phyloP scores from a whole-genome alignment of 2,797 vertebrate species.

The Periparus ater region DNA sequence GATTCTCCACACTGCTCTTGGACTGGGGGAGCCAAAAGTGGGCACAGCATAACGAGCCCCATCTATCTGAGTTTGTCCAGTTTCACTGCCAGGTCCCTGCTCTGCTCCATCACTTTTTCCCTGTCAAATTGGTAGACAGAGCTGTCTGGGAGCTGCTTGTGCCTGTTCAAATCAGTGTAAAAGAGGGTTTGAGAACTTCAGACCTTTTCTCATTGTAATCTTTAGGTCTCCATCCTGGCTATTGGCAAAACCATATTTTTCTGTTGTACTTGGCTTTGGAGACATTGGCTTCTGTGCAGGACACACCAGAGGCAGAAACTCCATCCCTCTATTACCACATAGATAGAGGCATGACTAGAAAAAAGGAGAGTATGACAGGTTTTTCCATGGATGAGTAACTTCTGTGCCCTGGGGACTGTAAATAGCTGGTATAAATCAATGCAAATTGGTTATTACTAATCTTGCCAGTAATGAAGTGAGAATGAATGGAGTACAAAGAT shows the following conservation, averaged over 20 bases:
- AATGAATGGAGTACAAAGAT: constrained; percentile 7
- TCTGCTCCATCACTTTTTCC: neutral
- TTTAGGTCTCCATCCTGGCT: neutral
- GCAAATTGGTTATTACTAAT: neutral
- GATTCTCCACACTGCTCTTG: neutral
- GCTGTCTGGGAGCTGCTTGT: neutral
- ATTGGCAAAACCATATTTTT: neutral
- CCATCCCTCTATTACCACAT: neutral
- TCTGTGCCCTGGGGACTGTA: constrained; percentile 13
- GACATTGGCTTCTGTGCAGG: neutral
- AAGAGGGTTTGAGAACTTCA: neutral
- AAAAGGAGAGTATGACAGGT: neutral
- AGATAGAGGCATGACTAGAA: neutral
- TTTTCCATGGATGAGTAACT: constrained; percentile 19
- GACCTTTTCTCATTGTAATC: neutral
- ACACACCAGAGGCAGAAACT: neutral
- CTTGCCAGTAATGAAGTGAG: constrained; percentile 11
- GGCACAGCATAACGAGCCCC: neutral
- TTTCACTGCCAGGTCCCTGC: accelerated
- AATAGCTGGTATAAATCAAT: neutral
- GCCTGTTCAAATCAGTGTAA: neutral
- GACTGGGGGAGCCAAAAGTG: neutral
- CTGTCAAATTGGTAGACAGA: neutral
- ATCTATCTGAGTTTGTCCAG: no score
- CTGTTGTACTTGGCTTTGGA: neutral